Evolutionary conservation across 92 coral and sea anemone genomes (phyloP).

Genomic region (Siderastrea siderea): DNA sequence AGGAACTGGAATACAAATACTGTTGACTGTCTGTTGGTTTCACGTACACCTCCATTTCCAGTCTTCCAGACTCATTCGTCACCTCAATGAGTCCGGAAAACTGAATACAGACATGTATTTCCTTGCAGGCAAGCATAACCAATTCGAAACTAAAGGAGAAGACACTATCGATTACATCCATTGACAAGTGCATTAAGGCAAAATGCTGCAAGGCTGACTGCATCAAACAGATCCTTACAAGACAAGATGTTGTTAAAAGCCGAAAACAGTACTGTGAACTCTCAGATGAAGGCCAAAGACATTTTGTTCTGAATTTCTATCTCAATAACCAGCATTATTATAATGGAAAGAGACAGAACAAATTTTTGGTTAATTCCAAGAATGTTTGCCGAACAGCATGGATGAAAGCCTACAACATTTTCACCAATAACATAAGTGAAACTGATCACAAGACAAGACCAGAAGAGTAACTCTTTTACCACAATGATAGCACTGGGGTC

Average conservation of each 20-base stretch:
- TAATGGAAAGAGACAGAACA: background rate
- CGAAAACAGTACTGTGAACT: background rate
- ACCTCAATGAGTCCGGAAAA: too few relatives aligned
- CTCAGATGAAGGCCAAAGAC: background rate
- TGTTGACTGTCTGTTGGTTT: too few relatives aligned
- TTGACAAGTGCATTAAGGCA: background rate
- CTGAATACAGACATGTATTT: too few relatives aligned
- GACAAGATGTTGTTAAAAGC: background rate
- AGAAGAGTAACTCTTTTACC: too few relatives aligned
- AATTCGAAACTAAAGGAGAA: background rate
- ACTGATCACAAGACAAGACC: too few relatives aligned
- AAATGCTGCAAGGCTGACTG: conserved; percentile 1
- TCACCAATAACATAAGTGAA: too few relatives aligned
- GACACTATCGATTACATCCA: background rate
- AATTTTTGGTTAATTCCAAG: background rate
- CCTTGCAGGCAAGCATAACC: background rate
- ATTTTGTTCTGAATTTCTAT: background rate
- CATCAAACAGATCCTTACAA: background rate
- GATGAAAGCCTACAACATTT: background rate
- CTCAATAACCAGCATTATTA: background rate
- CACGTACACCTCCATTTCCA: too few relatives aligned
- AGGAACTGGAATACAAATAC: too few relatives aligned
- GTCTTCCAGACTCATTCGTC: too few relatives aligned
- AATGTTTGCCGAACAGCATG: background rate
- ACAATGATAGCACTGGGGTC: too few relatives aligned